Percentiles rank a stretch among this genome's conserved stretches.
Conservation (phyloP, 2,888 invertebrate species). For the Hypselothyrea guttata region DNA sequence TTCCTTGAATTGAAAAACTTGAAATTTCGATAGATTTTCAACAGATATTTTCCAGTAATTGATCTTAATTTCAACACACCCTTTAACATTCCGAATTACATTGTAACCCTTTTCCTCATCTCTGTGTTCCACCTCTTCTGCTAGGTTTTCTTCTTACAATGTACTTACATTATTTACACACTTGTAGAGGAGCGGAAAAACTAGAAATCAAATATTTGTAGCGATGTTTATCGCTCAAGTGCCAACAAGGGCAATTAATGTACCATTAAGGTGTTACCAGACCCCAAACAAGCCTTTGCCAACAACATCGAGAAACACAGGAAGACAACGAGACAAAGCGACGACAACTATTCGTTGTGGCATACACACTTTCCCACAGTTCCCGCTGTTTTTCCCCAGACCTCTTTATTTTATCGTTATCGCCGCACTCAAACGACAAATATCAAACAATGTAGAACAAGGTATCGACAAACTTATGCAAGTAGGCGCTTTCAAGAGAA, state of each 20-base stretch:
- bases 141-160: slow-evolving; percentile 25
- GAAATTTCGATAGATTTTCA: too few relatives aligned
- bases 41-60: slow-evolving; percentile 28
- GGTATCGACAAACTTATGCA: slow-evolving; percentile 43
- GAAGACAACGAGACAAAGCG: slow-evolving; percentile 5
- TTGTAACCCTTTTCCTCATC: slow-evolving; percentile 1
- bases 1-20: too few relatives aligned
- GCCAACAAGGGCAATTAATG: slow-evolving; percentile 75
- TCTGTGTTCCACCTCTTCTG: not conserved
- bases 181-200: slow-evolving; percentile 53
- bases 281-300: slow-evolving; percentile 60
- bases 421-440: slow-evolving; percentile 31
- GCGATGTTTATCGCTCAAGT: slow-evolving; percentile 73
- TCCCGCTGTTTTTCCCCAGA: not conserved
- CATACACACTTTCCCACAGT: slow-evolving; percentile 5
- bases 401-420: slow-evolving; percentile 22
- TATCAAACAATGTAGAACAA: slow-evolving; percentile 58
- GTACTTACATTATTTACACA: slow-evolving; percentile 65
- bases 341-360: slow-evolving; percentile 13
- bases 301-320: slow-evolving; percentile 31
- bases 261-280: slow-evolving; percentile 67
- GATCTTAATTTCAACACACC: too few relatives aligned
- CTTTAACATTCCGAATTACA: slow-evolving; percentile 1
- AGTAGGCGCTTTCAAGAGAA: slow-evolving; percentile 57
- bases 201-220: slow-evolving; percentile 74